These are phyloP conservation scores for Patella vulgata DNA, from an alignment of 1,140 invertebrate genomes.

Conservation along the genomic window DNA sequence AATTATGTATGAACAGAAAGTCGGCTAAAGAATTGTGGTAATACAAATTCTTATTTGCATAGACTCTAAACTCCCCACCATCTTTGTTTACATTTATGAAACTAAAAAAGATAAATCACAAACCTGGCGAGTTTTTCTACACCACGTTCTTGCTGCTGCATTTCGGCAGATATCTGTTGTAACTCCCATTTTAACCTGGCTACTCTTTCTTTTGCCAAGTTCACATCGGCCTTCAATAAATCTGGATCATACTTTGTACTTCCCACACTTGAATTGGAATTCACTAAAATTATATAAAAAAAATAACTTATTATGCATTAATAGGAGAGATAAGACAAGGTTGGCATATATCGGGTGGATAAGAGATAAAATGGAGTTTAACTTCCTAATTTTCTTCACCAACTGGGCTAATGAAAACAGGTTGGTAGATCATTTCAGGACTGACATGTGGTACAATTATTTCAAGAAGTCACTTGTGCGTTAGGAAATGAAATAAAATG, in stretches of 20 bases:
- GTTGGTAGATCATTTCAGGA: no score
- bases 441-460: no score
- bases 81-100: no score
- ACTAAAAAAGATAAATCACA: constrained; percentile 68
- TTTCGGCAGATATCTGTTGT: constrained; percentile 90
- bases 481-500: no score
- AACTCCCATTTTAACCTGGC: constrained; percentile 89
- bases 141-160: constrained; percentile 89
- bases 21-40: no score
- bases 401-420: no score
- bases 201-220: constrained; percentile 86
- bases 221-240: constrained; percentile 90
- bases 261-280: constrained; percentile 87
- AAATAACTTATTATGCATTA: no score
- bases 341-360: not conserved
- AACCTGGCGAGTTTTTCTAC: constrained; percentile 90
- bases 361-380: constrained; percentile 6
- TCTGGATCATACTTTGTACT: constrained; percentile 93
- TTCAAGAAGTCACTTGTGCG: no score
- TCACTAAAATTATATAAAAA: constrained; percentile 84
- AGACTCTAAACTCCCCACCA: no score
- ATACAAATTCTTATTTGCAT: no score
- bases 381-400: no score
- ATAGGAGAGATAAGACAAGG: not conserved
- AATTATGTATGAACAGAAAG: no score